Conservation (phyloP, 2,888 invertebrate genomes). For the Sphaerophoria taeniata region DNA sequence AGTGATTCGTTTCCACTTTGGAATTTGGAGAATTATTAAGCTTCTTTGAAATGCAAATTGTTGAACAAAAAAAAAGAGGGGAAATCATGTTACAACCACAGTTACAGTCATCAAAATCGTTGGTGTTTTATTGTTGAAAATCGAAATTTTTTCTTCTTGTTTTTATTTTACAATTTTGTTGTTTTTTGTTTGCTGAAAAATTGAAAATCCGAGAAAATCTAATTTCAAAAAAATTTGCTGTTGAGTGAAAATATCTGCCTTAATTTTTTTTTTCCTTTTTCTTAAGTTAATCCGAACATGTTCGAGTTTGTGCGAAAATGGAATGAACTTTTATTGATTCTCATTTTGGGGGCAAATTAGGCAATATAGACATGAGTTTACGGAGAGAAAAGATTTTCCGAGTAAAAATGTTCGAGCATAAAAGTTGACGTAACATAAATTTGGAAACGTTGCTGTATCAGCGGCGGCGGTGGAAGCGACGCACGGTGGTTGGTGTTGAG, state of each 20-base stretch:
- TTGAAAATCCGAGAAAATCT: slow-evolving; percentile 26
- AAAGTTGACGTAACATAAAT: slow-evolving; percentile 45
- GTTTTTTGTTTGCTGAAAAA: slow-evolving; percentile 8
- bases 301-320: slow-evolving; percentile 2
- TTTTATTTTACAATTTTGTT: slow-evolving; percentile 12
- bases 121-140: slow-evolving; percentile 38
- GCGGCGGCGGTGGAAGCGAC: no score
- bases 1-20: background rate
- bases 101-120: background rate
- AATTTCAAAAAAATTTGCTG: slow-evolving; percentile 29
- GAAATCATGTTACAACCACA: background rate
- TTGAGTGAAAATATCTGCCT: background rate
- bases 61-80: background rate
- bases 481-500: background rate
- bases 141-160: slow-evolving; percentile 10
- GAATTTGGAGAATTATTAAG: slow-evolving; percentile 30
- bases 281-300: background rate
- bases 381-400: background rate
- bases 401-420: slow-evolving; percentile 21
- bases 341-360: slow-evolving; percentile 55
- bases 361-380: slow-evolving; percentile 54
- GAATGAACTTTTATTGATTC: slow-evolving; percentile 58
- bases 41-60: slow-evolving; percentile 11
- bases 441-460: background rate
- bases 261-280: slow-evolving; percentile 9